Evolutionary conservation across 2,113 vertebrate species (phyloP).

Genomic region (Urocynchramus pylzowi): DNA sequence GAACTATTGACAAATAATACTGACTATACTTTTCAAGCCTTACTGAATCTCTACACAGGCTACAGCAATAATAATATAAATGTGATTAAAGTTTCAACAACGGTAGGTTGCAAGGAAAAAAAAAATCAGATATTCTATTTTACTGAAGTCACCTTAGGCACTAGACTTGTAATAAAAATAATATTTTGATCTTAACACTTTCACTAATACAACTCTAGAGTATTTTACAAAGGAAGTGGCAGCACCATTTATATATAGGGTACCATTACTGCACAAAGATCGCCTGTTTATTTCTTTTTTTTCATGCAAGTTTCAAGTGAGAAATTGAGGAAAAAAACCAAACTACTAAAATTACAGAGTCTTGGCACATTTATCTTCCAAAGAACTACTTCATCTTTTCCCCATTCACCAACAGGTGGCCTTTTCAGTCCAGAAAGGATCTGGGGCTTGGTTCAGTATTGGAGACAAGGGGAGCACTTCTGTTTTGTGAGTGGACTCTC

Average conservation of each 20-base stretch:
- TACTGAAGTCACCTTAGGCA: not conserved
- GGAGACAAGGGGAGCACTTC: not conserved
- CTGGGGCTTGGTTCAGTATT: not conserved
- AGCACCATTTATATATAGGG: not conserved
- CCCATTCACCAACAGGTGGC: not conserved
- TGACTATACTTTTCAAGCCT: constrained; percentile 1
- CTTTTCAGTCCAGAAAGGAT: constrained; percentile 36
- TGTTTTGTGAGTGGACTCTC: not conserved
- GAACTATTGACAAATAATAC: not conserved
- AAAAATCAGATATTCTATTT: not conserved
- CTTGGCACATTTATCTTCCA: constrained; percentile 14
- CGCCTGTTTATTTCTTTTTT: not conserved
- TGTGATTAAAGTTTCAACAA: not conserved
- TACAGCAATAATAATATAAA: not conserved
- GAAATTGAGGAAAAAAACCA: not conserved
- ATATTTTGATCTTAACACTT: not conserved
- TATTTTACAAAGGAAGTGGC: not conserved
- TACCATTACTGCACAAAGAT: not conserved
- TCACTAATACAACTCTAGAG: not conserved
- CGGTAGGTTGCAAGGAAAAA: not conserved
- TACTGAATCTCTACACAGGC: not conserved
- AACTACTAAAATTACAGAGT: not conserved
- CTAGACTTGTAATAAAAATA: not conserved
- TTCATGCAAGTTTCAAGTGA: not conserved
- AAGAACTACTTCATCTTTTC: not conserved